Evolutionary conservation across 2,888 invertebrate genomes (phyloP).

Genomic region (Drosophila algonquin): DNA sequence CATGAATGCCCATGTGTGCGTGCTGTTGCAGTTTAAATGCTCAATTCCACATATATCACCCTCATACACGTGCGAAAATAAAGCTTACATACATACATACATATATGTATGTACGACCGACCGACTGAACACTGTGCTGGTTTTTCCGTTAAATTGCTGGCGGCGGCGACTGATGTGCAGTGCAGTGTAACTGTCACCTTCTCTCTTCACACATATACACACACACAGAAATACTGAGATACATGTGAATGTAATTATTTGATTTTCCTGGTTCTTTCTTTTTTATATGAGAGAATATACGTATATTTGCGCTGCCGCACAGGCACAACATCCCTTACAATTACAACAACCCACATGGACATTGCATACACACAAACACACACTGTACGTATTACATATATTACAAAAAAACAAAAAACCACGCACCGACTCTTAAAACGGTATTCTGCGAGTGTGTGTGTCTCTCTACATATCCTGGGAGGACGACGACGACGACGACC

Average conservation of each 20-base stretch:
- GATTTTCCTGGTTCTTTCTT: constrained; percentile 32
- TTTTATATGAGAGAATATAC: constrained; percentile 30
- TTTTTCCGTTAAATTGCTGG: constrained; percentile 1
- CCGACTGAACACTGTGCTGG: not conserved
- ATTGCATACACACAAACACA: constrained; percentile 26
- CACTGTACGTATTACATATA: not conserved
- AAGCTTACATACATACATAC: not conserved
- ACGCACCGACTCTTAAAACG: not conserved
- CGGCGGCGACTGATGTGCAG: constrained; percentile 1
- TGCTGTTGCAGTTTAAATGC: not conserved
- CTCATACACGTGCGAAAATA: not conserved
- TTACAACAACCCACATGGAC: constrained; percentile 5
- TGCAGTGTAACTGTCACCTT: constrained; percentile 1
- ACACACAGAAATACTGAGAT: not conserved
- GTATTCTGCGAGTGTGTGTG: not conserved
- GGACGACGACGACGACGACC: not conserved
- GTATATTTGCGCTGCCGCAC: constrained; percentile 9
- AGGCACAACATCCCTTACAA: constrained; percentile 29
- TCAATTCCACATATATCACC: not conserved
- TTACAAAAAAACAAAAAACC: constrained; percentile 6
- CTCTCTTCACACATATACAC: constrained; percentile 12
- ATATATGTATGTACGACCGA: not conserved
- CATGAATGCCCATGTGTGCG: not conserved
- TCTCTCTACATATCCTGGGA: not conserved
- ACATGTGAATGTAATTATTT: constrained; percentile 31